Evolutionary conservation across 2,888 invertebrate genomes (phyloP).

Genomic region (Drosophila algonquin): DNA sequence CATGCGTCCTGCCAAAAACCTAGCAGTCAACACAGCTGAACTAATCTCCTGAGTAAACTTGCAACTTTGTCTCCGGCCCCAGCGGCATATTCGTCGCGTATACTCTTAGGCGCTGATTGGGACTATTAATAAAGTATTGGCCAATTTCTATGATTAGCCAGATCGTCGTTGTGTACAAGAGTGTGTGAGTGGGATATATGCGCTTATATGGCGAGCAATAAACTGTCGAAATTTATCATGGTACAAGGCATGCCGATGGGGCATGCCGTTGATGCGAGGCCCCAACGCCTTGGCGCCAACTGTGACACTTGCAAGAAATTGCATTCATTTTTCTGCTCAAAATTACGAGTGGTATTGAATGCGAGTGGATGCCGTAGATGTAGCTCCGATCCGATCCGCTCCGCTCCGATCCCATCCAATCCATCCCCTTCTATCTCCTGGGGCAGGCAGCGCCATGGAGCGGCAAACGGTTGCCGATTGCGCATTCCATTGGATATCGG

Average conservation of each 20-base stretch:
- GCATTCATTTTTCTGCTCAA: conserved; percentile 73
- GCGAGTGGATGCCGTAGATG: conserved; percentile 23
- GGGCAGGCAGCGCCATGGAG: conserved; percentile 5
- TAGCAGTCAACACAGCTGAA: background rate
- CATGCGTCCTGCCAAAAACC: background rate
- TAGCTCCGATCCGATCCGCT: conserved; percentile 32
- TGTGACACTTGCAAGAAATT: conserved; percentile 77
- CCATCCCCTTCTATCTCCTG: conserved; percentile 3
- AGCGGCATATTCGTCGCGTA: conserved; percentile 10
- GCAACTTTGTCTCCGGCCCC: conserved; percentile 39
- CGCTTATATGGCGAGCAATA: conserved; percentile 65
- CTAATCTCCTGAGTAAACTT: background rate
- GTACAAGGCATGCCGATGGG: conserved; percentile 55
- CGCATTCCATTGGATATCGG: conserved; percentile 65
- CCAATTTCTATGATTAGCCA: conserved; percentile 47
- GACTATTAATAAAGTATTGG: conserved; percentile 45
- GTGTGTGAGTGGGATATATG: conserved; percentile 14
- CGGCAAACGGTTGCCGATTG: conserved; percentile 58
- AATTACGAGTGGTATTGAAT: conserved; percentile 63
- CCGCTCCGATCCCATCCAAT: conserved; percentile 35
- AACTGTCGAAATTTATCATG: conserved; percentile 82
- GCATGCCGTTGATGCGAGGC: conserved; percentile 41
- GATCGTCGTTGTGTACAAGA: background rate
- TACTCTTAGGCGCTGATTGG: conserved; percentile 20
- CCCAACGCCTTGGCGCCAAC: conserved; percentile 81